Evolutionary conservation across 2,797 vertebrate genomes (phyloP).

Genomic region (Propithecus deckenii): DNA sequence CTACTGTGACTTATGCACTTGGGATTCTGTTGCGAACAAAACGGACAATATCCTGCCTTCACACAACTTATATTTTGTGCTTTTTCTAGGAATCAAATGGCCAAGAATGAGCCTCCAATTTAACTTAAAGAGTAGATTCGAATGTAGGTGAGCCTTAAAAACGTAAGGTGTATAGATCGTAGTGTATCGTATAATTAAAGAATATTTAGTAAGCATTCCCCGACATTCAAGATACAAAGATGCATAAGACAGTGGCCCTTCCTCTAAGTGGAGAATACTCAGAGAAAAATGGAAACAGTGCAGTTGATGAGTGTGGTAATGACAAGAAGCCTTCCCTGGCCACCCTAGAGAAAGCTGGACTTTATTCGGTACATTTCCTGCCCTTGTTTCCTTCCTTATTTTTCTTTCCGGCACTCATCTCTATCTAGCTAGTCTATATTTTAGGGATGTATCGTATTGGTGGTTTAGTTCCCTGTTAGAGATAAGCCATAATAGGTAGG

Average conservation of each 20-base stretch:
- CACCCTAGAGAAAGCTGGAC: not conserved
- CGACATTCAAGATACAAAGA: not conserved
- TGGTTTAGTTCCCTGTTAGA: not conserved
- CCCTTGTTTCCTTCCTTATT: not conserved
- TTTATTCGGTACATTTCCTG: not conserved
- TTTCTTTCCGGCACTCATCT: not conserved
- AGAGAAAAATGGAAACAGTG: not conserved
- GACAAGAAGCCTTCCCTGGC: not conserved
- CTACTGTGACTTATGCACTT: not conserved
- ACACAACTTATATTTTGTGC: not conserved
- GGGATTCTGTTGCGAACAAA: not conserved
- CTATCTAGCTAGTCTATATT: not conserved
- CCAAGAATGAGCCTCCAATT: not conserved
- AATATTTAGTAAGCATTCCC: not conserved
- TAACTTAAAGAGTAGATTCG: not conserved
- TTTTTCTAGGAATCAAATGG: not conserved
- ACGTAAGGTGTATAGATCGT: not conserved
- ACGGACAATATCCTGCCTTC: not conserved
- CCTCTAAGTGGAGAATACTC: not conserved
- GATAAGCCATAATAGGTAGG: not conserved
- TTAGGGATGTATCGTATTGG: not conserved
- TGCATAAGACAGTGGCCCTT: not conserved
- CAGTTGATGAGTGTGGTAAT: not conserved
- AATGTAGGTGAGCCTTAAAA: not conserved
- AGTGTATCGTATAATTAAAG: not conserved